Conservation (phyloP, 2,113 vertebrate genomes). For the Dromiciops gliroides region DNA sequence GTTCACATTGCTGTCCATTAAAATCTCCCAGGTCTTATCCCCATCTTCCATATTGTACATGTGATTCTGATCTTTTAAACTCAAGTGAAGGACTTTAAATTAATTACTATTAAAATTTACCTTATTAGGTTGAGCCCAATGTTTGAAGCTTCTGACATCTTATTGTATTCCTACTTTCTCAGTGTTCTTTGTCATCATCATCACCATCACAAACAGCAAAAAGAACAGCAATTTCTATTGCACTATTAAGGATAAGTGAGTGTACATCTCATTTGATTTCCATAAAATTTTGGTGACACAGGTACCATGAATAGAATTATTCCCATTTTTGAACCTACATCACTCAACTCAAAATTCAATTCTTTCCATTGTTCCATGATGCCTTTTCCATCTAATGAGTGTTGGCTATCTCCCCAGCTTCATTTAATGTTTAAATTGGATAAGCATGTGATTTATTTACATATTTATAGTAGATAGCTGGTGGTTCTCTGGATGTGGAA, state of each 20-base stretch:
- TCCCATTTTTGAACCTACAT: background rate
- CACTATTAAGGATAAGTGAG: background rate
- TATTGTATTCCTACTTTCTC: background rate
- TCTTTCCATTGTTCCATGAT: background rate
- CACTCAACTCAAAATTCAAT: background rate
- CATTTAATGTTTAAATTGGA: background rate
- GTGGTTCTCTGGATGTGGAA: background rate
- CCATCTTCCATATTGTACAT: background rate
- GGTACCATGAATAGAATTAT: background rate
- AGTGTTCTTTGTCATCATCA: background rate
- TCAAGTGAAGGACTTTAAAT: background rate
- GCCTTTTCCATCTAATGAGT: background rate
- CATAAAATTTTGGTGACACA: background rate
- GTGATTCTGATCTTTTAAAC: background rate
- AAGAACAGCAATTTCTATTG: background rate
- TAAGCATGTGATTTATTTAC: background rate
- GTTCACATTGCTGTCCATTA: background rate
- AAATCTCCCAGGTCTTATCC: background rate
- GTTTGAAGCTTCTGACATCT: background rate
- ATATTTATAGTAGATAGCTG: background rate
- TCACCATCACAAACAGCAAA: background rate
- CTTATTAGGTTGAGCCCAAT: background rate
- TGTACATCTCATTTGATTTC: background rate
- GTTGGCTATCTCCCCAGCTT: background rate
- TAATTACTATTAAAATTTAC: background rate